These are phyloP conservation scores for Pelochelys cantorii DNA, from an alignment of 2,797 vertebrate genomes.

Conservation along the genomic window DNA sequence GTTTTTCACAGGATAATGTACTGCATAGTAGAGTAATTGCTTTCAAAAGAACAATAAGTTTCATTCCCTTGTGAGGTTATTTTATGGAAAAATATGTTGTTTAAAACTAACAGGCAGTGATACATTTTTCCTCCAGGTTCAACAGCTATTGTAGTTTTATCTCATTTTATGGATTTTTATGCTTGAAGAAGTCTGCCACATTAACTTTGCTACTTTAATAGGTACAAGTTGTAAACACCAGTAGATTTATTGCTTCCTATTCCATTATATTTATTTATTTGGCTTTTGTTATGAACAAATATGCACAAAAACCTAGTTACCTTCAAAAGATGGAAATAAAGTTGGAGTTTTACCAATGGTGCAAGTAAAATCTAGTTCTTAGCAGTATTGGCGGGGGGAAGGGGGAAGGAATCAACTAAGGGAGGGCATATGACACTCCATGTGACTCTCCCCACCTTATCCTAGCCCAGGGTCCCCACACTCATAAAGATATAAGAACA, in stretches of 20 bases:
- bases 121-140: conserved; percentile 40
- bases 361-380: too few relatives aligned
- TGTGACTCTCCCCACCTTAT: too few relatives aligned
- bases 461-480: too few relatives aligned
- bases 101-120: conserved; percentile 60
- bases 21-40: conserved; percentile 40
- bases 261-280: conserved; percentile 27
- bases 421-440: too few relatives aligned
- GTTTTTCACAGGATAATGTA: conserved; percentile 50
- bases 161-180: conserved; percentile 37
- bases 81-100: conserved; percentile 48
- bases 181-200: conserved; percentile 51
- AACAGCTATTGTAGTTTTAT: conserved; percentile 28
- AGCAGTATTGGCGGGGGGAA: too few relatives aligned
- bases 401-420: too few relatives aligned
- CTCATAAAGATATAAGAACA: too few relatives aligned
- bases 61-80: not conserved
- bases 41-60: conserved; percentile 65
- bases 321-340: conserved; percentile 36
- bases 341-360: not conserved
- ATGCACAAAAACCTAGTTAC: conserved; percentile 23
- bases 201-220: conserved; percentile 41
- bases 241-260: conserved; percentile 54
- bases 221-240: conserved; percentile 36
- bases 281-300: not conserved